Percentiles rank a stretch among this genome's conserved stretches.
These are phyloP conservation scores for Rhinichthys klamathensis DNA, from an alignment of 2,113 vertebrate genomes.

Conservation along the genomic window DNA sequence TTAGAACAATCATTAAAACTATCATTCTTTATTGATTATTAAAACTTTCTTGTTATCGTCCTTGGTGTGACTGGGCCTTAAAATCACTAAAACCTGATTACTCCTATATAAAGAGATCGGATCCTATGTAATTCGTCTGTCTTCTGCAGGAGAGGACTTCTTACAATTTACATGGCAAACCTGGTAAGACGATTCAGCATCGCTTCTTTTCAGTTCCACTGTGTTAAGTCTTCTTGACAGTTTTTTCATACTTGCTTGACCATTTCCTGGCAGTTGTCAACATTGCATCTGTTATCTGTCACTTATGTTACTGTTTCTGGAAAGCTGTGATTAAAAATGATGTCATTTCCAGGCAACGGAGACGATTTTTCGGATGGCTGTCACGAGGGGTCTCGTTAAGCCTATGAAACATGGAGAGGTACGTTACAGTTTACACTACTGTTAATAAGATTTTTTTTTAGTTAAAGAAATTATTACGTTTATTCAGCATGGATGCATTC, in stretches of 20 bases:
- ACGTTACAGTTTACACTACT: neutral
- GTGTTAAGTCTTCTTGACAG: neutral
- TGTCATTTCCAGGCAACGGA: constrained; percentile 73
- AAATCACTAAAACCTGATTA: neutral
- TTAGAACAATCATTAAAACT: neutral
- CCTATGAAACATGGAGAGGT: constrained; percentile 80
- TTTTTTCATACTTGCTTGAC: neutral
- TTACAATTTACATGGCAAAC: constrained; percentile 99
- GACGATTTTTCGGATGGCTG: constrained; percentile 80
- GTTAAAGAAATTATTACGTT: neutral
- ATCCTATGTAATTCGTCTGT: neutral
- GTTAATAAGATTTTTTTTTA: neutral
- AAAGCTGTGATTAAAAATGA: neutral
- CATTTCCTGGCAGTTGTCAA: constrained; percentile 21
- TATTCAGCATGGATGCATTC: neutral
- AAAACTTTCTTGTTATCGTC: neutral
- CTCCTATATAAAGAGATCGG: neutral
- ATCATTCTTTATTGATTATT: neutral
- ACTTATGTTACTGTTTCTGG: constrained; percentile 19
- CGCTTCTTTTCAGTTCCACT: neutral
- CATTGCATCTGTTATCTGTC: constrained; percentile 27
- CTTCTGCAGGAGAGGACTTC: constrained; percentile 89
- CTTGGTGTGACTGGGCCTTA: neutral
- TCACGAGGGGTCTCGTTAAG: constrained; percentile 73
- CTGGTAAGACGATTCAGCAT: constrained; percentile 81